Evolutionary conservation across 2,797 vertebrate species (phyloP), one percentile per base, ranked within the genome.

Genomic region (Diceros bicornis): DNA sequence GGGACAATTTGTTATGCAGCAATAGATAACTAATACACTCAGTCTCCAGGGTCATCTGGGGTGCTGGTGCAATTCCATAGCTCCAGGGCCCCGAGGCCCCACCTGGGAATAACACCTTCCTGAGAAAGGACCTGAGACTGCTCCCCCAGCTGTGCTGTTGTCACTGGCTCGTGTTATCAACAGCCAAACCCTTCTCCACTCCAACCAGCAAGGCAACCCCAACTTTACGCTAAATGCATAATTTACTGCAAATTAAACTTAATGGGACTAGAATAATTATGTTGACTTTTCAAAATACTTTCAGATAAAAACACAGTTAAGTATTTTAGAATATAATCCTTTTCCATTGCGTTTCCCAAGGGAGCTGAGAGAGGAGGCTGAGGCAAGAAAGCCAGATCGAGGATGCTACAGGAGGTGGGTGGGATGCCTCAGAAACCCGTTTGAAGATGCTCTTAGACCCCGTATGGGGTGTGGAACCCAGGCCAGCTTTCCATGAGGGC

Each of bases 271-370:
- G 94, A 98, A 98, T 98, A 98, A 98, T 98, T 98, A 98, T 98
- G 98, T 98, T 98, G 98, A 98, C 98, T 98, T 98, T 98, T 96
- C 91, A 97, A 98, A 98, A 98, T 96, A 98, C 98, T 98, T 98
- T 97, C 95, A 98, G 97, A 98, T 98, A 98, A 98, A 98, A 98
- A 98, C 98, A 98, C 97, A 98, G 98, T 98, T 98, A 98, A 98
- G 96, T 98, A 98, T 98, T 98, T 98, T 61, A 8, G 98, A 98
- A 98, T 97, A 97, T 94, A 97, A 98, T 97, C 68, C 66, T 97
- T 97, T 95, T 96, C 85, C 92, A 41, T 96, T 96, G 91, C 96
- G 83, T 96, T 93, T 98, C 97, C 85, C 95, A 96, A 96, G 88
- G 87, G 94, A 98, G 34, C 29, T 17, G 57, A 47, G n/a, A 37